phyloP scores from a whole-genome alignment of 2,113 vertebrate species.

The Forbesichthys agassizii region DNA sequence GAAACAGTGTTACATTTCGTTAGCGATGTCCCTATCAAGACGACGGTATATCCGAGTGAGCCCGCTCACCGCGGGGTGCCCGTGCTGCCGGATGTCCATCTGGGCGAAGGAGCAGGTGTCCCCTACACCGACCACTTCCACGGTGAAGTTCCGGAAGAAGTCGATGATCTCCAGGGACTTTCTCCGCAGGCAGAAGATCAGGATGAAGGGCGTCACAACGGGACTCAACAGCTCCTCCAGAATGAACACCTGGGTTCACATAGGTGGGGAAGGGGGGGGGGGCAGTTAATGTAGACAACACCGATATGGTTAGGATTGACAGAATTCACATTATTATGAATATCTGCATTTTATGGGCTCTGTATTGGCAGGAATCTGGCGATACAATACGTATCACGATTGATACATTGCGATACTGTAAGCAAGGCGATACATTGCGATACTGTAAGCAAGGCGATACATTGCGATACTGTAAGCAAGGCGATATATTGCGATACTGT shows the following conservation, averaged over 20 bases:
- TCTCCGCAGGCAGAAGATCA: constrained; percentile 93
- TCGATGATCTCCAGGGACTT: constrained; percentile 98
- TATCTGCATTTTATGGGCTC: no score
- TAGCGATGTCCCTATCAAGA: no score
- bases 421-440: no score
- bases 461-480: no score
- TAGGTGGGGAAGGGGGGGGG: not conserved
- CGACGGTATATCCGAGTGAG: not conserved
- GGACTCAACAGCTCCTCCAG: constrained; percentile 95
- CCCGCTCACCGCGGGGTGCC: constrained; percentile 88
- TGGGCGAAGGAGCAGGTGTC: constrained; percentile 98
- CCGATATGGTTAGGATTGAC: no score
- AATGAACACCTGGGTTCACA: constrained; percentile 86
- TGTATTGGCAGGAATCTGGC: no score
- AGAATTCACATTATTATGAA: no score
- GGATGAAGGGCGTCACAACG: constrained; percentile 94
- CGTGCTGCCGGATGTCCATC: constrained; percentile 98
- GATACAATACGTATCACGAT: no score
- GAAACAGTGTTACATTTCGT: no score
- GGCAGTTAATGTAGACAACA: not conserved
- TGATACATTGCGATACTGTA: no score
- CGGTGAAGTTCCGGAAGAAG: constrained; percentile 97
- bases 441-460: no score
- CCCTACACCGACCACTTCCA: constrained; percentile 94
- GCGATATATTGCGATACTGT: no score